Evolutionary conservation across 2,113 vertebrate species (phyloP), one percentile per base, ranked within the genome.

Genomic region (Thermophis baileyi): DNA sequence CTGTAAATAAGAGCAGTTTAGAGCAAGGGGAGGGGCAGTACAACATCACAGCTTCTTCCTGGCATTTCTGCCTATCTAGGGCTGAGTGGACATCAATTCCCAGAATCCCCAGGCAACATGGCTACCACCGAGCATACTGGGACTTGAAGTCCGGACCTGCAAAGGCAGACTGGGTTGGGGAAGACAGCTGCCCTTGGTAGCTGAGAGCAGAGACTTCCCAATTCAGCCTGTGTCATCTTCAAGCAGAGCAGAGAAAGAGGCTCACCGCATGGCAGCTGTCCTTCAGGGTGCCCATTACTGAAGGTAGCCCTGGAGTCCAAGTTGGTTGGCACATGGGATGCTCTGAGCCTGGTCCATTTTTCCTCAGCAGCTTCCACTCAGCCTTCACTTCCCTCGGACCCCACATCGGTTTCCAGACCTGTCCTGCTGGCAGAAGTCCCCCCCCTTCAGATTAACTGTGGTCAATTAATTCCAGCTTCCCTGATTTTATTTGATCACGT

Each of bases 401-500:
- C 30, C 40, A 22, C 3, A 25, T 88, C 57, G 53, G 49, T 88
- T 90, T 90, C 27, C 55, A 87, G 53, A 53, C 27, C 25, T 90
- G 89, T 88, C 55, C 25, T 69, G 55, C 25, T 44, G 50, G 88
- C 11, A 54, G 69, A 74, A 49, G 57, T 3, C 54, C 27, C 49
- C 51, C 47, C 6, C 89, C 47, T 27, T 47, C 25, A 5, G 22
- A 12, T 57, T 89, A 0, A 1, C 0, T 0, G 51, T 1, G 93
- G 89, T 89, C 95, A 60, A 60, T 96, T 96, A 95, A 95, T 96
- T 95, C 94, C 60, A 86, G 55, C 44, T 92, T 94, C 93, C 93
- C 95, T 93, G 85, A 91, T 89, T 95, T 92, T 94, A 20, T 87
- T 92, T 95, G 96, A 97, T 96, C 93, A 63, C 93, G 91, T 95